A percentile compares a stretch with the other conserved stretches of the same genome.
phyloP scores from a whole-genome alignment of 2,797 vertebrate species.

The Melanotaenia nigrans region DNA sequence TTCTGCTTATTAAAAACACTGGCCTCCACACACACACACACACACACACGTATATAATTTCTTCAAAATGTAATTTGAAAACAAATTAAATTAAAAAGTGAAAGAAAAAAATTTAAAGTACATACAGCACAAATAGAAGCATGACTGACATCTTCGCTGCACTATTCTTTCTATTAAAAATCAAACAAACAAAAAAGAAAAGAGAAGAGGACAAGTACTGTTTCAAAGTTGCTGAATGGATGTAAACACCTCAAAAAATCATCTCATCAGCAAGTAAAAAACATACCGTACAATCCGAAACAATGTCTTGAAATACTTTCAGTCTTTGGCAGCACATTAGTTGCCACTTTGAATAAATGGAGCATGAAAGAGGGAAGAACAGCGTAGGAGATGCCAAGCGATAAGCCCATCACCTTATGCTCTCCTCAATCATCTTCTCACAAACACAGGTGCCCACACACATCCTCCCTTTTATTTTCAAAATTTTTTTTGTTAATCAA shows the following conservation, averaged over 20 bases:
- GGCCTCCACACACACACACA: too few relatives aligned
- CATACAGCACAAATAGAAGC: too few relatives aligned
- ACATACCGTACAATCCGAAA: slow-evolving; percentile 45
- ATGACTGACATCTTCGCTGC: slow-evolving; percentile 34
- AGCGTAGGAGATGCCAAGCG: slow-evolving; percentile 15
- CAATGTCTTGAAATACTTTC: slow-evolving; percentile 62
- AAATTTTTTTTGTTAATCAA: slow-evolving; percentile 6
- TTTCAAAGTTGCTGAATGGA: slow-evolving; percentile 52
- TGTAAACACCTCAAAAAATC: slow-evolving; percentile 27
- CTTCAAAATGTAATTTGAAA: too few relatives aligned
- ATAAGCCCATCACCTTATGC: slow-evolving; percentile 3
- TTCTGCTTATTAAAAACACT: too few relatives aligned
- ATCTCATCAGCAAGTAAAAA: slow-evolving; percentile 47
- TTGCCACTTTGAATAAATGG: slow-evolving; percentile 60
- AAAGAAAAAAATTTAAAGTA: too few relatives aligned
- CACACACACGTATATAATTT: too few relatives aligned
- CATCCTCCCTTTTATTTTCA: not conserved
- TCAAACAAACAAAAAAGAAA: slow-evolving; percentile 1
- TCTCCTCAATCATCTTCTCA: slow-evolving; percentile 33
- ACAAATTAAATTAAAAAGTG: too few relatives aligned
- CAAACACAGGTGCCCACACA: not conserved
- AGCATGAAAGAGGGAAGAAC: slow-evolving; percentile 60
- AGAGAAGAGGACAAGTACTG: slow-evolving; percentile 31
- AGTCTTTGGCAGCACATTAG: slow-evolving; percentile 51
- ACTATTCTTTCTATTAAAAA: slow-evolving; percentile 22